phyloP scores from a whole-genome alignment of 1,140 invertebrate genomes.

The Nomia melanderi region DNA sequence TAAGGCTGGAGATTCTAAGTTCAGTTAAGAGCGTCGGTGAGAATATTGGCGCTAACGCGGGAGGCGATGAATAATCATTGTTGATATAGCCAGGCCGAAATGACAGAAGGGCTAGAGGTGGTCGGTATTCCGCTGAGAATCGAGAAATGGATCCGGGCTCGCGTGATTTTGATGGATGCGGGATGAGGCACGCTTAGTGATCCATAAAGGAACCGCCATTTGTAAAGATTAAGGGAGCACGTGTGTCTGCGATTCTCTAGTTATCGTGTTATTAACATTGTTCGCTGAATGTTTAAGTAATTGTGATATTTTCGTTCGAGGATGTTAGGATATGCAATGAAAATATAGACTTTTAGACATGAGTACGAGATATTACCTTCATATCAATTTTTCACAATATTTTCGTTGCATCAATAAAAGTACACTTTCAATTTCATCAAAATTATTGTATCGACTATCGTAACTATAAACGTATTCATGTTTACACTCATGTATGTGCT shows the following conservation, averaged over 20 bases:
- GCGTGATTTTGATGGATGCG: constrained; percentile 62
- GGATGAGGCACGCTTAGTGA: constrained; percentile 37
- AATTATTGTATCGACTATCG: too few species aligned
- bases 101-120: constrained; percentile 20
- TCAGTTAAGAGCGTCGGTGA: neutral
- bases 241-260: neutral
- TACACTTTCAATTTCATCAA: too few species aligned
- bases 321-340: too few species aligned
- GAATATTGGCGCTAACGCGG: constrained; percentile 3
- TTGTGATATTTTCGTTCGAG: too few species aligned
- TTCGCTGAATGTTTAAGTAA: neutral
- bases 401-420: too few species aligned
- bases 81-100: constrained; percentile 40
- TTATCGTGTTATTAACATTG: neutral
- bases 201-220: constrained; percentile 43
- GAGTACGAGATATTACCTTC: too few species aligned
- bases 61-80: constrained; percentile 56
- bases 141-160: constrained; percentile 44
- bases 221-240: constrained; percentile 44
- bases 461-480: too few species aligned
- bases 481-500: too few species aligned
- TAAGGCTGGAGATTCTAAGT: too few species aligned
- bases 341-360: too few species aligned
- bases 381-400: too few species aligned
- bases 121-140: constrained; percentile 19